Percentiles rank a stretch among this genome's conserved stretches.
These are phyloP conservation scores for Catonia carolina DNA, from an alignment of 2,888 invertebrate genomes.

Conservation along the genomic window DNA sequence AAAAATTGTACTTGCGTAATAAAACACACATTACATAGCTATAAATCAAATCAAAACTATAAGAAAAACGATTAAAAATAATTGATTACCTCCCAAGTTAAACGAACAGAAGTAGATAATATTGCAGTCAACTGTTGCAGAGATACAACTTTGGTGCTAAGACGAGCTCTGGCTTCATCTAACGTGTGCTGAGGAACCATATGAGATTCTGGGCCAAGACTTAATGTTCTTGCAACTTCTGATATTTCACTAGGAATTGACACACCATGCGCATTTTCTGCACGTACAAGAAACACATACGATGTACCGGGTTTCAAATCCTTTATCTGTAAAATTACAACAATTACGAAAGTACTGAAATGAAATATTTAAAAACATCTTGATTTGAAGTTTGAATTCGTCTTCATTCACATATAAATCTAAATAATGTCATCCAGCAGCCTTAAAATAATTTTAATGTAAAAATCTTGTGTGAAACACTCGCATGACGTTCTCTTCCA, in stretches of 20 bases:
- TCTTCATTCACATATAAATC: no score
- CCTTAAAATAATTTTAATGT: no score
- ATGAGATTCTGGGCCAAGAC: constrained; percentile 48
- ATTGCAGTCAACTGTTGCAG: constrained; percentile 57
- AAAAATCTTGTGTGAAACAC: no score
- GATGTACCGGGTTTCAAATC: constrained; percentile 70
- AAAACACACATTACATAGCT: no score
- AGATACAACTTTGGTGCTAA: constrained; percentile 73
- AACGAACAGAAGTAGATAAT: constrained; percentile 67
- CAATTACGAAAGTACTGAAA: neutral
- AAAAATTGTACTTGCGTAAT: no score
- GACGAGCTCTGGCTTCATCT: constrained; percentile 66
- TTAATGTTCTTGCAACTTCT: constrained; percentile 59
- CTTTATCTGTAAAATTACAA: constrained; percentile 44
- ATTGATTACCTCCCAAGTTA: constrained; percentile 78
- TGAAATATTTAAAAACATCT: no score
- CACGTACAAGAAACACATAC: constrained; percentile 79
- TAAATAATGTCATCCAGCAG: no score
- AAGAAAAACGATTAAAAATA: no score
- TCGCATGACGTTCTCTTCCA: no score
- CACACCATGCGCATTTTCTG: constrained; percentile 78
- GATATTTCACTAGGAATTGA: constrained; percentile 74
- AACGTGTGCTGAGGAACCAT: constrained; percentile 64
- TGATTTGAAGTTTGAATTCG: no score
- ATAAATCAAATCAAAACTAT: no score